Base-by-base conservation (phyloP, 2,797 vertebrate genomes). In the Scarus forsteni region DNA sequence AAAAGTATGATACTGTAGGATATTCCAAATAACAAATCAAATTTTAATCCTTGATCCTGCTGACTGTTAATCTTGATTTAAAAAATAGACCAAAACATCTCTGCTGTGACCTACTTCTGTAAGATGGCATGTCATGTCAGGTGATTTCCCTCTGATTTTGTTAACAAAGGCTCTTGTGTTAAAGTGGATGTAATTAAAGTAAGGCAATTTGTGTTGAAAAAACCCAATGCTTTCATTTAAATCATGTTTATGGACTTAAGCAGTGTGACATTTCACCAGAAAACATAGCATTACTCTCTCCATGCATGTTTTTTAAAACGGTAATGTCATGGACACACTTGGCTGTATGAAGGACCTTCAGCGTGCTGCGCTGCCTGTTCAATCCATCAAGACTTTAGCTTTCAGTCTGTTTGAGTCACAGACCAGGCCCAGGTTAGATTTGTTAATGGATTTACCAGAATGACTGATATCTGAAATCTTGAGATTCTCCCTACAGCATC, bases 71-170 rank as follows among this genome's bases (percentile, higher is more conserved):
- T 46, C 52, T 10, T 34, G 57, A 66, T n/a, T 27, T 27, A 27
- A 27, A 27, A 27, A 27, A 27, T 12, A 14, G 44, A 40, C 6
- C 0, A 36, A 42, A 70, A 58, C 27, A 38, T 10, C 15, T 27
- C 10, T 48, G 1, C 11, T 10, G 18, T 13, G 57, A 11, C 16
- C 14, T 34, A 1, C 44, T 43, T 59, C 36, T 40, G 19, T 19
- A 39, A 60, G 43, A 19, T 18, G 15, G 7, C 60, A 50, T 13
- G 43, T 16, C 45, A 66, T 42, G 66, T 67, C 65, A 73, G 58
- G 27, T 59, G 65, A 73, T 64, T 76, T 80, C 70, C 59, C 57
- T 45, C 46, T 64, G 49, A 66, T 56, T 48, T 43, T 51, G 46
- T 45, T 61, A 38, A 72, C 59, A 34, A 7, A 18, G 3, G n/a